Conservation (phyloP, 2,888 invertebrate species). For the Scelioninae gen. 1 region DNA sequence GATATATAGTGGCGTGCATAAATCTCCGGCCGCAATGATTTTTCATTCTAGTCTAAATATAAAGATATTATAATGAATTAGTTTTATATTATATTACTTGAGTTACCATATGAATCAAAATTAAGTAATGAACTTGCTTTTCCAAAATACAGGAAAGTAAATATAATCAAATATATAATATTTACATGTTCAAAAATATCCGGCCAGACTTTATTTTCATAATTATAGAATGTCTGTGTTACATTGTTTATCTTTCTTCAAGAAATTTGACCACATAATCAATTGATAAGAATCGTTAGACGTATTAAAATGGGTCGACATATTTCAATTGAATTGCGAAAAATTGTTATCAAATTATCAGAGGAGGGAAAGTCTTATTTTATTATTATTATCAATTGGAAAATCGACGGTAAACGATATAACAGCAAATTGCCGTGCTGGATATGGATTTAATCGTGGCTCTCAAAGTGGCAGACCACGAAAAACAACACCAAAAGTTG, state of each 20-base stretch:
- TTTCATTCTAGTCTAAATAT: too few species aligned
- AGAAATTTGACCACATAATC: too few species aligned
- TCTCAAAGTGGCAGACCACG: constrained; percentile 3
- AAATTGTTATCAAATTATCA: constrained; percentile 8
- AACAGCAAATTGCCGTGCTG: not conserved
- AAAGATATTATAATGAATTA: too few species aligned
- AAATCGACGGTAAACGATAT: constrained; percentile 10
- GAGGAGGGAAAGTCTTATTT: constrained; percentile 14
- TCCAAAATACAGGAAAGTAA: not conserved
- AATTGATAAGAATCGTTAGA: not conserved
- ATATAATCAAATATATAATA: constrained; percentile 3
- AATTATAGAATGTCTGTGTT: not conserved
- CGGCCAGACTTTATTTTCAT: constrained; percentile 20
- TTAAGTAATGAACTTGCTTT: constrained; percentile 3
- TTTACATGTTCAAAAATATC: constrained; percentile 32
- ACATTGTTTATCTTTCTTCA: not conserved
- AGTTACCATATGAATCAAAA: too few species aligned
- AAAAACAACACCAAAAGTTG: not conserved
- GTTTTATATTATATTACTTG: too few species aligned
- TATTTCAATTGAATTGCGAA: constrained; percentile 8
- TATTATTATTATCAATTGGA: constrained; percentile 10
- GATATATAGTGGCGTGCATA: too few species aligned
- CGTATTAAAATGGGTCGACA: constrained; percentile 12
- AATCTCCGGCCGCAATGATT: too few species aligned
- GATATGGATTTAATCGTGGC: constrained; percentile 4